Evolutionary conservation across 2,113 vertebrate genomes (phyloP).

Genomic region (Malurus elegans): DNA sequence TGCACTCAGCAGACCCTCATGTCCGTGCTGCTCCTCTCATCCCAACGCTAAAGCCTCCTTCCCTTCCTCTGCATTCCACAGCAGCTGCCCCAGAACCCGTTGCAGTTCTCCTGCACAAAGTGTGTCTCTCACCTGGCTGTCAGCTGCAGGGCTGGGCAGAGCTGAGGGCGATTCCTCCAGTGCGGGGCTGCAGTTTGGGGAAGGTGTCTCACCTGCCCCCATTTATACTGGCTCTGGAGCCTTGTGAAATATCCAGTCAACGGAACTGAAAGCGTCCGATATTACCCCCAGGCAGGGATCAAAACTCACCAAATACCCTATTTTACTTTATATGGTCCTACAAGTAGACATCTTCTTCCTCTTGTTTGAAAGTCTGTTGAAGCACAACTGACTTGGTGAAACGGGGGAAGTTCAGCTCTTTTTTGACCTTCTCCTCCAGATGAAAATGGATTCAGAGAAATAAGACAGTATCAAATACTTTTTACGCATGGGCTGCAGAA

Average conservation of each 20-base stretch:
- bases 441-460: not conserved
- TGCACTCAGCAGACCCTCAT: not conserved
- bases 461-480: not conserved
- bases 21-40: not conserved
- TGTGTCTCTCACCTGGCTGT: not conserved
- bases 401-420: not conserved
- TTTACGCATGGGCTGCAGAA: accelerated
- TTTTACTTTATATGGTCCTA: not conserved
- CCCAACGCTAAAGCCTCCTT: not conserved
- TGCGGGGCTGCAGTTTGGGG: accelerated
- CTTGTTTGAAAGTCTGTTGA: not conserved
- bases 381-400: accelerated
- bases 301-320: not conserved
- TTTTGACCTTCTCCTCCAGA: not conserved
- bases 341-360: not conserved
- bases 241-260: not conserved
- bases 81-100: not conserved
- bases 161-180: not conserved
- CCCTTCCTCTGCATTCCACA: not conserved
- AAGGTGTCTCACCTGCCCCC: accelerated
- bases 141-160: not conserved
- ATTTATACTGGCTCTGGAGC: not conserved
- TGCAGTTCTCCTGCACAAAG: not conserved
- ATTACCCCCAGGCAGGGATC: not conserved
- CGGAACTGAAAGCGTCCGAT: not conserved